Evolutionary conservation across 35 echinoderm and acorn worm species (phyloP), one percentile per base, ranked within the genome.

Genomic region (Stichopus chloronotus): DNA sequence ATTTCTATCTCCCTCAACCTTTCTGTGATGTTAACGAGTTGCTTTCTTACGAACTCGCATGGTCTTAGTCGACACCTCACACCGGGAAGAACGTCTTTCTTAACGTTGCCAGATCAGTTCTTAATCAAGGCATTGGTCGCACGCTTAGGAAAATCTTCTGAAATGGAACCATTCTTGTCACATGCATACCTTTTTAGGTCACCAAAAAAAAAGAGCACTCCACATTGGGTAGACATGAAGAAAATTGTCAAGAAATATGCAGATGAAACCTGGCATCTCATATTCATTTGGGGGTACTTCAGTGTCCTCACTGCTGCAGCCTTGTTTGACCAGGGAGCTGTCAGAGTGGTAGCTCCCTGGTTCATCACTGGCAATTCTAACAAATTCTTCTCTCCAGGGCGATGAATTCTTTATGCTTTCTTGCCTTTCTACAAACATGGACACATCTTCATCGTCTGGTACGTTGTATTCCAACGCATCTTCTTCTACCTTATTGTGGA

Each of bases 221-320:
- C 90, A 91, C 20, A 91, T 19, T 21, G 90, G 90, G 53, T 25
- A 91, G 12, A 78, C 6, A 25, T 91, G 90, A 12, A 76, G 24
- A 4, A 79, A 74, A 6, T 55, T 17, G 10, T 74, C 19, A n/a
- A 91, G 9, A 52, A 53, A 3, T 19, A 53, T 9, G 52, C 5
- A 4, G 19, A 91, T 43, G 9, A 55, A 14, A 43, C 53, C 74
- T 79, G 25, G 22, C 13, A 56, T 30, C 23, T 74, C 22, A 9
- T 17, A 78, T 6, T 65, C 58, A 16, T 91, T 7, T 25, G 8
- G 9, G 19, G 69, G 13, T 16, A 20, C 22, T 11, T 14, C 19
- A 65, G 11, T 65, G 61, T 11, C 61, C 9, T 11, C 19, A 6
- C 7, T 19, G 2, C 61, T 65, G 6, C 19, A 19, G 61, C 0